Conservation (phyloP, 2,888 invertebrate species). For the Ischnus inquisitorius region DNA sequence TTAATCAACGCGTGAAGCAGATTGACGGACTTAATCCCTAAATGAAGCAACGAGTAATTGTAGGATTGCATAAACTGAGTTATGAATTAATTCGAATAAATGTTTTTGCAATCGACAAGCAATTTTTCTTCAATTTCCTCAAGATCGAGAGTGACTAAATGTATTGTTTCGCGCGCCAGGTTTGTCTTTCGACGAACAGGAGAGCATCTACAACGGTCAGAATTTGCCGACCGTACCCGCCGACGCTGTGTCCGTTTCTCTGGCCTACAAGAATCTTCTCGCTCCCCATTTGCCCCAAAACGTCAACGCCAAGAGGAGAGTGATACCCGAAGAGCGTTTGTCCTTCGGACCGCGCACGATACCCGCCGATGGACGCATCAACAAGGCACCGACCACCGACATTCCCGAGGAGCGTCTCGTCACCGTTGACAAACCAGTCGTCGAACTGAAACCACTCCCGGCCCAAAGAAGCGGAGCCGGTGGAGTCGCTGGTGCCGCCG, state of each 20-base stretch:
- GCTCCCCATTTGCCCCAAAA: slow-evolving; percentile 81
- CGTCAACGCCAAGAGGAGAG: slow-evolving; percentile 80
- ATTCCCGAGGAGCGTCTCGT: slow-evolving; percentile 86
- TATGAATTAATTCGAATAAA: too few relatives aligned
- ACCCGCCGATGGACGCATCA: slow-evolving; percentile 84
- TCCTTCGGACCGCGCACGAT: slow-evolving; percentile 86
- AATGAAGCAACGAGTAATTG: too few relatives aligned
- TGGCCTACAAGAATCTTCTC: slow-evolving; percentile 75
- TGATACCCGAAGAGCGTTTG: slow-evolving; percentile 86
- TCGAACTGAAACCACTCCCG: slow-evolving; percentile 84
- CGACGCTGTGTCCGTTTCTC: slow-evolving; percentile 77
- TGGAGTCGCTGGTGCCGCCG: neutral
- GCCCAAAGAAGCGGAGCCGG: neutral
- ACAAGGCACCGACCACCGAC: slow-evolving; percentile 73
- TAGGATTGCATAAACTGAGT: too few relatives aligned
- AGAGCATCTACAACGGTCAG: slow-evolving; percentile 65
- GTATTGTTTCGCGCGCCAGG: slow-evolving; percentile 24
- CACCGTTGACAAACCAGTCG: slow-evolving; percentile 86
- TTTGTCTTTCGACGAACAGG: slow-evolving; percentile 68
- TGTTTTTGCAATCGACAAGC: neutral
- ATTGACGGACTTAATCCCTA: too few relatives aligned
- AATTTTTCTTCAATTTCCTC: neutral
- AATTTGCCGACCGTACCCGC: slow-evolving; percentile 67
- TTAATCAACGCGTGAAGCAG: too few relatives aligned
- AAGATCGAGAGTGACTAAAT: neutral